Evolutionary conservation across 2,888 invertebrate species (phyloP).

Genomic region (Pachydiplax longipennis): DNA sequence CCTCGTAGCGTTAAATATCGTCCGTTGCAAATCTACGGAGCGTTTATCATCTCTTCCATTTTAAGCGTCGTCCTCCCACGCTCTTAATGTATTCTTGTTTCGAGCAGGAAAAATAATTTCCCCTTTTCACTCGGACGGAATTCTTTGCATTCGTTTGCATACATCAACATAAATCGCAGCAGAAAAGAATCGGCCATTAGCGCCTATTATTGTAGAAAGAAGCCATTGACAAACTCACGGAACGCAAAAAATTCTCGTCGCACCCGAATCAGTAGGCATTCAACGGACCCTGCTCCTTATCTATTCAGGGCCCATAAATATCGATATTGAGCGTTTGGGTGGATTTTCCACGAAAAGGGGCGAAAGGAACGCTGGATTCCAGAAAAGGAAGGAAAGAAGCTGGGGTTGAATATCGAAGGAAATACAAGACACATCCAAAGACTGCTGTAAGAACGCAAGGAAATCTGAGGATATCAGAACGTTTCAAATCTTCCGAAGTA

Average conservation of each 20-base stretch:
- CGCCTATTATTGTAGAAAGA: conserved; percentile 17
- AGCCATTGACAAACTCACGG: background rate
- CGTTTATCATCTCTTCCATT: background rate
- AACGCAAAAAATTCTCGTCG: background rate
- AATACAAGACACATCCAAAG: too few species aligned
- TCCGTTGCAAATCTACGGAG: background rate
- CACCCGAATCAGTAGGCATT: conserved; percentile 32
- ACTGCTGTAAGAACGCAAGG: background rate
- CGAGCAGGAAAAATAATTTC: background rate
- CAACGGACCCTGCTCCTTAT: conserved; percentile 29
- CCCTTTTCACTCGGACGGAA: background rate
- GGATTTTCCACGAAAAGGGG: background rate
- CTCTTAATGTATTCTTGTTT: background rate
- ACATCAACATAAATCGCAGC: background rate
- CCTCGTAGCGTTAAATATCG: background rate
- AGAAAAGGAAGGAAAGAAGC: background rate
- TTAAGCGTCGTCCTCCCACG: background rate
- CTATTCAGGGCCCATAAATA: conserved; percentile 30
- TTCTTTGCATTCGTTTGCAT: background rate
- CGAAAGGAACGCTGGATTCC: background rate
- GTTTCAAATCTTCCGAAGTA: background rate
- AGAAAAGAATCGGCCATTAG: conserved; percentile 13
- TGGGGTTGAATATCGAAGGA: too few species aligned
- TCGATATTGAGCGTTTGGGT: conserved; percentile 10
- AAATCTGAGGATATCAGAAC: background rate